These are phyloP conservation scores for Corydoras sp. DNA, from an alignment of 2,113 vertebrate genomes.

Conservation along the genomic window DNA sequence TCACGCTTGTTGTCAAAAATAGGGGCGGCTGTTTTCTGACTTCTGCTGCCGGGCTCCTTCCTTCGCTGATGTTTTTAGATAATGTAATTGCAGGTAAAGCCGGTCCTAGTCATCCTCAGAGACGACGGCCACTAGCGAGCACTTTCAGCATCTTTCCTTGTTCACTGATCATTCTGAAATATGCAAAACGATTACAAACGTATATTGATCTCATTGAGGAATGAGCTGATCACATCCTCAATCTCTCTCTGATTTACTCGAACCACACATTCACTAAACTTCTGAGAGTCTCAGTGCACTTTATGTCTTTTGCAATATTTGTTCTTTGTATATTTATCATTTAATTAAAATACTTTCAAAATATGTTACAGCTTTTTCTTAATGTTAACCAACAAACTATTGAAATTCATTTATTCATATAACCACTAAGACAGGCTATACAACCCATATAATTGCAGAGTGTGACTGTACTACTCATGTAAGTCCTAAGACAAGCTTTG, in stretches of 20 bases:
- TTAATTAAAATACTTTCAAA: slow-evolving; percentile 37
- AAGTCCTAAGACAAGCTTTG: too few species aligned
- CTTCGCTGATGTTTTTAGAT: slow-evolving; percentile 24
- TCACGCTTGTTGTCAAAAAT: slow-evolving; percentile 39
- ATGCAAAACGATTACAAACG: not conserved
- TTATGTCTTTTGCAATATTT: slow-evolving; percentile 39
- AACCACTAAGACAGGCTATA: not conserved
- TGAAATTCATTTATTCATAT: not conserved
- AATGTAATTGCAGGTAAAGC: slow-evolving; percentile 17
- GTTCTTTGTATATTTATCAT: slow-evolving; percentile 19
- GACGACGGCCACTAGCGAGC: not conserved
- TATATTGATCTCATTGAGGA: slow-evolving; percentile 6
- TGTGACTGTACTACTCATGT: too few species aligned
- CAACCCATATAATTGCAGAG: too few species aligned
- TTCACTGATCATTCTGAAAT: slow-evolving; percentile 12
- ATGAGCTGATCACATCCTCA: not conserved
- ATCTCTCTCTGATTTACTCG: slow-evolving; percentile 21
- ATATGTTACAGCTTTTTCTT: not conserved
- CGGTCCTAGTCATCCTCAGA: slow-evolving; percentile 8
- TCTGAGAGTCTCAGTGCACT: slow-evolving; percentile 32
- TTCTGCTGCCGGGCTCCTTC: slow-evolving; percentile 28
- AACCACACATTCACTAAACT: slow-evolving; percentile 17
- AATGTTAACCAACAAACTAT: not conserved
- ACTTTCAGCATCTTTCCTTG: slow-evolving; percentile 18
- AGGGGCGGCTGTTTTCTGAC: not conserved